Base-by-base conservation (phyloP, 2,113 vertebrate species). In the Pogona vitticeps region DNA sequence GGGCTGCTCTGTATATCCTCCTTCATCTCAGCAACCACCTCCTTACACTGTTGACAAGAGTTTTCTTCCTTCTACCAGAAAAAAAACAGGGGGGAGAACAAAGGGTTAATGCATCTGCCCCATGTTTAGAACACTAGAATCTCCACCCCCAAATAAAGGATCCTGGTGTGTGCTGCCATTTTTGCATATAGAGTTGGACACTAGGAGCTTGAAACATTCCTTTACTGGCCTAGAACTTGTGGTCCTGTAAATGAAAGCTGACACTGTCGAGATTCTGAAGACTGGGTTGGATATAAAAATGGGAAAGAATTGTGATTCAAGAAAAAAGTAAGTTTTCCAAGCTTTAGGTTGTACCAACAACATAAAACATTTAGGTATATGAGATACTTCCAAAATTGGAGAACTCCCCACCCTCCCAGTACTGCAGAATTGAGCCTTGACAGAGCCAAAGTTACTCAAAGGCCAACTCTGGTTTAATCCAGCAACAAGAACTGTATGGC, bases 11-110 rank as follows among this genome's bases (percentile, higher is more conserved):
- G 96, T 52, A 97, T 94, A 70, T 96, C 83, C 0, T 87, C 38
- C 80, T 97, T 97, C 88, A 95, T 1, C 1, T 97, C 96, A 0
- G 85, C 90, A 77, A 97, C 80, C 67, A 98, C 97, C 88, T 96
- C 94, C 80, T 96, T 82, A 40, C 98, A 98, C 86, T 97, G 93
- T 15, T 95, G 78, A 1, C 98, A 98, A 83, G 96, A 85, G 0
- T 85, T 90, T 1, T 84, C 90, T 12, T 0, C 13, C 52, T 82
- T 91, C 97, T 97, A 75, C 0, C 0, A 58, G 0, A 0, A 61
- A 9, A 76, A 36, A 10, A 21, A 70, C 23, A 21, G 0, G 40
- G 2, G 8, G 12, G 3, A 81, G 28, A 88, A 63, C 28, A 31
- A 28, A 36, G 59, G 79, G 72, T 26, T 77, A 82, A 88, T n/a